Conservation (phyloP, 2,888 invertebrate genomes). For the Rutpela maculata region DNA sequence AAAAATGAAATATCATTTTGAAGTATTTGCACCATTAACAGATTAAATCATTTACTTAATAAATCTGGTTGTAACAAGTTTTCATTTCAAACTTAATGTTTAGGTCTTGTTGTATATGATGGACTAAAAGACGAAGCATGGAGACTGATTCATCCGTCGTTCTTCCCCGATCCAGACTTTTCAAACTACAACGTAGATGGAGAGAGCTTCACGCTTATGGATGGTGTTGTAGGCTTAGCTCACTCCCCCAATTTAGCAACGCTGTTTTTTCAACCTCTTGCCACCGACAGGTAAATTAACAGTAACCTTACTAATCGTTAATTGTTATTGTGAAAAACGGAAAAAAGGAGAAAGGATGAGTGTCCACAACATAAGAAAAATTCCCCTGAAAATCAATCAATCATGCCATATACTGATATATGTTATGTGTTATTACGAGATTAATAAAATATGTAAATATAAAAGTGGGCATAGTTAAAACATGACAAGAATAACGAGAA, state of each 20-base stretch:
- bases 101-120: conserved; percentile 80
- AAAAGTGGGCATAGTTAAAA: too few species aligned
- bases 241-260: conserved; percentile 80
- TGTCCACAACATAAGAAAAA: too few species aligned
- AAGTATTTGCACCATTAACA: too few species aligned
- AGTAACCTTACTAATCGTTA: neutral
- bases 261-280: conserved; percentile 84
- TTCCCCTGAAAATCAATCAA: too few species aligned
- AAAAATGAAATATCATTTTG: too few species aligned
- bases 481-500: too few species aligned
- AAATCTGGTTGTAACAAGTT: too few species aligned
- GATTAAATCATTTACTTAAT: too few species aligned
- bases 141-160: conserved; percentile 87
- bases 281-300: conserved; percentile 79
- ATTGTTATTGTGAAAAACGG: neutral
- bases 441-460: too few species aligned
- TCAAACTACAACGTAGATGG: conserved; percentile 84
- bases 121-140: conserved; percentile 85
- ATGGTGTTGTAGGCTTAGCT: conserved; percentile 83
- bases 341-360: too few species aligned
- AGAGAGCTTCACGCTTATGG: conserved; percentile 82
- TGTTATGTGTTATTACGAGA: too few species aligned
- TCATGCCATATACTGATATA: too few species aligned
- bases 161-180: conserved; percentile 90
- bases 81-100: conserved; percentile 38